Base-by-base conservation (phyloP, 1,140 invertebrate species). In the Aethina tumida region DNA sequence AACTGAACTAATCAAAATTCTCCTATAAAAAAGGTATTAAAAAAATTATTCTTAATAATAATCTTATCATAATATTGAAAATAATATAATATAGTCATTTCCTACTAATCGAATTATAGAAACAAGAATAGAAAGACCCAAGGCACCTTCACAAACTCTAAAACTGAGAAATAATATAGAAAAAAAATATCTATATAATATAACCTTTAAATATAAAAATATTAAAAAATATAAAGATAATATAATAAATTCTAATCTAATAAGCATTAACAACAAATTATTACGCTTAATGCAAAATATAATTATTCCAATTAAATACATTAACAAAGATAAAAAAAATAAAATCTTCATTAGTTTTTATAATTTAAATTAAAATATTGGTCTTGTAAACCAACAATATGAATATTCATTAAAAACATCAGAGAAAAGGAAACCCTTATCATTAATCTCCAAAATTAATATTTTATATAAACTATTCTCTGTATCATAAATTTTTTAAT, bases 311-410 rank as follows among this genome's bases (percentile, higher is more conserved):
- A 47, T 37, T 32, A 64, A 38, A 64, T 59, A 65, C 51, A 65
- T 58, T 58, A 65, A 44, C 38, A 60, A 50, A 46, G 56, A 56
- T n/a, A 46, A 63, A 55, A 46, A 55, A 53, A 51, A 50, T 47
- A 53, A 50, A 55, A 58, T 54, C 50, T 45, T 43, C 56, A 63
- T 56, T 58, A 59, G 57, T 67, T 66, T 67, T 69, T 63, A 67
- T 69, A 69, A 63, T 67, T 72, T 70, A 70, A 70, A 12, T 51
- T 55, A 68, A 70, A 71, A 70, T 58, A 67, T 65, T 69, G 63
- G 63, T 70, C 59, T 71, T 71, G 64, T 70, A 72, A 71, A 68
- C 53, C 63, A 70, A 67, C 63, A 60, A 60, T 69, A 70, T 64
- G 56, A 53, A 37, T 25, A 36, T 49, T 60, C 56, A 64, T 66